Base-by-base conservation (phyloP, 1,140 invertebrate genomes). In the Drosophila setifemur region DNA sequence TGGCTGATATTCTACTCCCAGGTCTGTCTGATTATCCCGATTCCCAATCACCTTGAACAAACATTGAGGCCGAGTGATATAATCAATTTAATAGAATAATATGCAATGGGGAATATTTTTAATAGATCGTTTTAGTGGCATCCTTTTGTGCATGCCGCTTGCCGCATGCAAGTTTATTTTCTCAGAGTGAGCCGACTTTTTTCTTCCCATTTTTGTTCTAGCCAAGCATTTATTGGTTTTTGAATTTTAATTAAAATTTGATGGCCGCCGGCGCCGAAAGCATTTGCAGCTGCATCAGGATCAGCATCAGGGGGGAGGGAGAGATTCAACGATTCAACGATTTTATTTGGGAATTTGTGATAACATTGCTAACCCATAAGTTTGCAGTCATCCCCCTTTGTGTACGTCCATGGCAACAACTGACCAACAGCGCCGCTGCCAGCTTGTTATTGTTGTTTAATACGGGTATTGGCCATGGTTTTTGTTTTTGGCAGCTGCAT, bases 221-320 rank as follows among this genome's bases (percentile, higher is more conserved):
- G 52, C 35, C 31, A 25, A 42, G 68, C 55, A 52, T 72, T 72
- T 73, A 73, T 73, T 73, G 69, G 69, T 72, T 72, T 72, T 71
- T 72, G 68, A 63, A 66, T 85, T 83, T 83, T 83, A 85, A 83
- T 83, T 85, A 79, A 85, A 85, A 71, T 58, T 61, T 61, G 58
- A 63, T 83, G 35, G 73, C 73, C 50, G n/a, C 9, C 47, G 63
- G 79, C 68, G 35, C 23, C 55, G 23, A 72, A 73, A 63, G 26
- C 63, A 64, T 37, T 64, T 14, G n/a, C 2, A 25, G 28, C 9
- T 44, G 40, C 25, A 9, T 5, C 37, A 57, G 37, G 6, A 6
- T 23, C 29, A n/a, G n/a, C n/a, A n/a, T n/a, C n/a, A n/a, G 23
- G 5, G 9, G 40, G 16, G 47, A 25, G 7, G 21, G 45, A 3